Evolutionary conservation across 2,113 vertebrate species (phyloP), one percentile per base, ranked within the genome.

Genomic region (Holacanthus passer): DNA sequence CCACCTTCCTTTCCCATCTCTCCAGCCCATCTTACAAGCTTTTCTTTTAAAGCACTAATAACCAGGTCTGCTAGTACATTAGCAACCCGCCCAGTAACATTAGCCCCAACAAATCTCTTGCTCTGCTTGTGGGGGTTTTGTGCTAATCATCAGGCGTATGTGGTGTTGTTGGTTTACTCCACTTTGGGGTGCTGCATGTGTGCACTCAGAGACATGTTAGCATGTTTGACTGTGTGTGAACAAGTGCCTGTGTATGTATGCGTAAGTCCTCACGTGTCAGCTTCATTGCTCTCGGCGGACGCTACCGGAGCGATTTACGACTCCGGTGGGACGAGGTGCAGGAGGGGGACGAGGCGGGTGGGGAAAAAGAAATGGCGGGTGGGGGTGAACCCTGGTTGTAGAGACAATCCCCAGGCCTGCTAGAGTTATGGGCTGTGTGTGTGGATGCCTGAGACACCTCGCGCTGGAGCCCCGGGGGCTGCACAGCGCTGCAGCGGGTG

Each of bases 31-130:
- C 75, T 81, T 75, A 48, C 19, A 32, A 82, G 79, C 77, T 63
- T 91, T 83, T 81, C 55, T 73, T 91, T 86, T 77, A 89, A 88
- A 89, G 68, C 56, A 31, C 63, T 85, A 83, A 90, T 90, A 91
- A 90, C 75, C 75, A 73, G 58, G 53, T 68, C 64, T 80, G 78
- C 81, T 73, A 31, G 65, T 79, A 75, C 56, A 80, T 90, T 79
- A 88, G 76, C 45, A 83, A 55, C 48, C 48, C 53, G 62, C 47
- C 63, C 56, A 50, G 39, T 84, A 81, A 73, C 64, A 87, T 81
- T 73, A 88, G 22, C 35, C 39, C 32, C 60, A 73, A n/a, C 70
- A 80, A 79, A 89, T 87, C 74, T 55, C n/a, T 55, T 20, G 17
- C 56, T 81, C 82, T 65, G 73, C 73, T 77, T n/a, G 58, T 55